Conservation (phyloP, 1,140 invertebrate species). For the Mizuhopecten yessoensis region DNA sequence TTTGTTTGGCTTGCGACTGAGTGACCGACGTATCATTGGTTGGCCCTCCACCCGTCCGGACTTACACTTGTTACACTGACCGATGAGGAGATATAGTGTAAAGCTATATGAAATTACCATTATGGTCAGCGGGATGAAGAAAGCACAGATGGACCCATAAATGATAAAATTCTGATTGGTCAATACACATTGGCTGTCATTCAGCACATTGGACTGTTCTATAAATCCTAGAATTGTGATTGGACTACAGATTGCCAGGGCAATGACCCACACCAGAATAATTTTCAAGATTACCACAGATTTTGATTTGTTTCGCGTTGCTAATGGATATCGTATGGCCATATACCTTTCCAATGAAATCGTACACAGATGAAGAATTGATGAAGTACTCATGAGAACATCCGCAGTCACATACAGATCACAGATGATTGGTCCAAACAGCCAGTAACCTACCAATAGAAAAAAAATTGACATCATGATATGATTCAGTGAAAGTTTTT, state of each 20-base stretch:
- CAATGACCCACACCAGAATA: conserved; percentile 94
- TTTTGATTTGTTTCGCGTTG: conserved; percentile 89
- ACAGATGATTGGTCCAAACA: conserved; percentile 94
- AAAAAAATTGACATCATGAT: conserved; percentile 75
- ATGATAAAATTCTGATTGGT: conserved; percentile 88
- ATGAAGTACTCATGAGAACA: conserved; percentile 95
- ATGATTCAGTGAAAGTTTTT: too few species aligned
- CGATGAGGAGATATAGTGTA: conserved; percentile 88
- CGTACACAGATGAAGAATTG: conserved; percentile 89
- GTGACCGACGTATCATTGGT: conserved; percentile 76
- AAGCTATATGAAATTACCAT: conserved; percentile 97
- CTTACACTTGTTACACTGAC: conserved; percentile 74
- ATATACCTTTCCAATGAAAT: conserved; percentile 87
- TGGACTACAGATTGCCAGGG: conserved; percentile 94
- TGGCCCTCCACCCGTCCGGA: conserved; percentile 69
- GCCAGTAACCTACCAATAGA: conserved; percentile 92
- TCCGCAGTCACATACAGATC: conserved; percentile 97
- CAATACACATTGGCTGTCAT: conserved; percentile 87
- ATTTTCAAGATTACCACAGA: conserved; percentile 93
- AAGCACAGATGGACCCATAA: conserved; percentile 96
- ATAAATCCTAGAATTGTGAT: conserved; percentile 92
- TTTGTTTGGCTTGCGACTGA: conserved; percentile 65
- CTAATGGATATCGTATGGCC: conserved; percentile 94
- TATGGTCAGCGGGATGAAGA: conserved; percentile 96
- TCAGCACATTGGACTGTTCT: conserved; percentile 83